phyloP scores from a whole-genome alignment of 2,113 vertebrate species.

The Poeciliopsis occidentalis region DNA sequence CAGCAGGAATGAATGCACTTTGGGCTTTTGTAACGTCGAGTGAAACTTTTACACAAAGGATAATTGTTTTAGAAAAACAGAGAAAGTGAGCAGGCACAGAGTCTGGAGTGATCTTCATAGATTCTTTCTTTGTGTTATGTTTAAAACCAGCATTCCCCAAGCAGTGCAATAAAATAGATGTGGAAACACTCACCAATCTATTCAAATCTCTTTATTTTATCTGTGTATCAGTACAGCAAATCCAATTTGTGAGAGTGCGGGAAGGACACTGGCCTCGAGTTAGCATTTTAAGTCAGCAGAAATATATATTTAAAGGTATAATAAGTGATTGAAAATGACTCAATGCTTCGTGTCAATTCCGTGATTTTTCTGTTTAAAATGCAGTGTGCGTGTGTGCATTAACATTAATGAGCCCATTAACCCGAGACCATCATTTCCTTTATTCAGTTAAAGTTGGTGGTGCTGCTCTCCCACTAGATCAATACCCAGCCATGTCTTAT shows the following conservation, averaged over 20 bases:
- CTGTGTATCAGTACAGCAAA: not conserved
- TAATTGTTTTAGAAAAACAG: conserved; percentile 4
- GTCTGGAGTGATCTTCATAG: conserved; percentile 9
- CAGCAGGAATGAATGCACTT: conserved; percentile 23
- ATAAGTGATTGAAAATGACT: conserved; percentile 1
- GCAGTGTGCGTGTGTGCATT: conserved; percentile 27
- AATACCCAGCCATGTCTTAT: conserved; percentile 62
- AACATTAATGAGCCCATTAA: conserved; percentile 57
- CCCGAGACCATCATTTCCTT: conserved; percentile 56
- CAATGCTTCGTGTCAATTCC: conserved; percentile 39
- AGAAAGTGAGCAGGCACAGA: not conserved
- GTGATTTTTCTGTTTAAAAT: conserved; percentile 28
- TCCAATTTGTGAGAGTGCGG: conserved; percentile 4
- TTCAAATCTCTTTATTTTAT: not conserved
- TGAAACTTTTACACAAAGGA: conserved; percentile 5
- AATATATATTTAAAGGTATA: conserved; percentile 2
- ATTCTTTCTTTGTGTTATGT: conserved; percentile 18
- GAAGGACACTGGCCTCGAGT: not conserved
- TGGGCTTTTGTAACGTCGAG: conserved; percentile 2
- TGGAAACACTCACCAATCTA: not conserved
- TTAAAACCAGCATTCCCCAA: not conserved
- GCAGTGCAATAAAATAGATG: not conserved
- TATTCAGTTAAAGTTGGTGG: conserved; percentile 58
- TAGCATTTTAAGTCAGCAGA: not conserved
- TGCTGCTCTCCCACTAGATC: conserved; percentile 40